Evolutionary conservation across 2,797 vertebrate genomes (phyloP), one percentile per base, ranked within the genome.

Genomic region (Meriones psammophilus): DNA sequence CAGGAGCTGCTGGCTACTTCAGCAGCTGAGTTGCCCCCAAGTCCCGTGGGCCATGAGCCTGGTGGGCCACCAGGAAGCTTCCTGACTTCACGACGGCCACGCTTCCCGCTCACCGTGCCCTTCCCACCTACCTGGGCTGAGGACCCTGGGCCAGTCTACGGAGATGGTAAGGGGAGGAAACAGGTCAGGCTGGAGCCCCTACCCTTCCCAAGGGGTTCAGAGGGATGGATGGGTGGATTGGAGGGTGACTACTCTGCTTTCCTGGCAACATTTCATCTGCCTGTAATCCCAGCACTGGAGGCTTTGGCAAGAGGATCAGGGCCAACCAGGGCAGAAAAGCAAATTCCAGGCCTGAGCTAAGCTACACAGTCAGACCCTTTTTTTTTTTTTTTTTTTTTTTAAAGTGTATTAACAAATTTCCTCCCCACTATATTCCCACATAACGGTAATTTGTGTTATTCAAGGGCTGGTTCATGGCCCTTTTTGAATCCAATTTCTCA

Each of bases 1-100:
- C 98, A 99, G 94, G 99, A 99, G 98, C 98, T 99, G 78, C 99
- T 99, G 97, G 99, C 99, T 97, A 99, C 99, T 97, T 99, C 99
- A 0, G 98, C 99, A 0, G 98, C 99, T 0, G 99, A 99, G 98
- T 99, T 99, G 10, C 99, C 99, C 1, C 99, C 99, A 62, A 99
- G 99, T 1, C 99, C 98, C 5, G 84, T 98, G 94, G 98, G 91
- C 64, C 91, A 83, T 0, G 98, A 98, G 79, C 98, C 99, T 4
- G 98, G 99, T 0, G 98, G 97, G 92, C 97, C 96, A 0, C 97
- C 56, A 90, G 95, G 78, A 94, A 50, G 93, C 92, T 97, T 97
- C 87, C 91, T 97, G 81, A 92, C 96, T 50, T 92, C 97, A n/a
- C 95, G 95, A 20, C 94, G 95, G 60, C 92, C 98, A 13, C 96